Conservation (phyloP, 92 coral and sea anemone genomes). For the Epizoanthus scotinus region DNA sequence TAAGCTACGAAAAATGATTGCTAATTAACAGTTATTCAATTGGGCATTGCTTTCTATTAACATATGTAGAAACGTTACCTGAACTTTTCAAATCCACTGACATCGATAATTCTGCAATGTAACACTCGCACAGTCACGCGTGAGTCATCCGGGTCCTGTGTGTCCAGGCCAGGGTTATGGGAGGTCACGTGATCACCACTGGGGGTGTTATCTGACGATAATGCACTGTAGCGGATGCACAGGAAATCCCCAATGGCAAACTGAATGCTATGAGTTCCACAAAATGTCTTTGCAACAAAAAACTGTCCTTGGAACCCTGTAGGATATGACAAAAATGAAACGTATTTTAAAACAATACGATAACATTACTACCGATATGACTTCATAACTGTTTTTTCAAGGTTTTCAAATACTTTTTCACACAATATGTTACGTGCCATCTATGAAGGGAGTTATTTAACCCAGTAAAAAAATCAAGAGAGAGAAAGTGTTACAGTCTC, state of each 20-base stretch:
- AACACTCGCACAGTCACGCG: conserved; percentile 23
- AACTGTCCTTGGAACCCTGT: conserved; percentile 8
- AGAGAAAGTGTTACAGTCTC: too few species aligned
- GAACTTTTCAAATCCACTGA: conserved; percentile 1
- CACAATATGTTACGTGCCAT: too few species aligned
- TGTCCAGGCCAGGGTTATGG: conserved; percentile 5
- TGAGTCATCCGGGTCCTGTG: neutral
- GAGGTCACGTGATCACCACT: conserved; percentile 8
- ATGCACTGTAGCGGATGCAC: conserved; percentile 49
- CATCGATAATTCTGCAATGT: conserved; percentile 15
- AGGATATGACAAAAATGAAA: neutral
- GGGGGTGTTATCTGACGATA: conserved; percentile 4
- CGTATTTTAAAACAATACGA: neutral
- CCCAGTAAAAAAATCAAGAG: too few species aligned
- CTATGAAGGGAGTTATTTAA: too few species aligned
- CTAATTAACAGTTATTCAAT: too few species aligned
- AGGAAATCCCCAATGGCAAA: conserved; percentile 69
- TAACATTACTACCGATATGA: neutral
- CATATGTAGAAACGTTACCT: neutral
- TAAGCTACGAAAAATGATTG: too few species aligned
- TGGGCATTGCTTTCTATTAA: too few species aligned
- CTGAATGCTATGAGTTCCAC: conserved; percentile 49
- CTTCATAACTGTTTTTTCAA: too few species aligned
- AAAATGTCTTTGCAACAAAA: conserved; percentile 45
- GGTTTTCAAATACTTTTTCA: too few species aligned